Evolutionary conservation across 2,113 vertebrate species (phyloP).

Genomic region (Tachycineta bicolor): DNA sequence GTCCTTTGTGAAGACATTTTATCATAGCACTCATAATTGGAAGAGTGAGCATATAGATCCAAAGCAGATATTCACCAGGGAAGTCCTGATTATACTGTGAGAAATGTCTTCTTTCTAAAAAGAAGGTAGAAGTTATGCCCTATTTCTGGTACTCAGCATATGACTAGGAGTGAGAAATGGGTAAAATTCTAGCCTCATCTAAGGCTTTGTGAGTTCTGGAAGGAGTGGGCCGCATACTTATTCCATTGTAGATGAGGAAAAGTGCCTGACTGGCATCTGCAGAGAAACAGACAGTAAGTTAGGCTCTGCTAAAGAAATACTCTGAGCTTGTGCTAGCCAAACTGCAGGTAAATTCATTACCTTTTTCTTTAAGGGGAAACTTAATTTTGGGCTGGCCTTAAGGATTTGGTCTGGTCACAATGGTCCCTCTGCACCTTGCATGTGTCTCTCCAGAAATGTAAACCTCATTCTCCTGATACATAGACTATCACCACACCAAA

Average conservation of each 20-base stretch:
- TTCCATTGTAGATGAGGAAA: neutral
- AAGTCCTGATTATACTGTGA: neutral
- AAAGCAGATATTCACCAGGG: neutral
- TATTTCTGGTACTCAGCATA: neutral
- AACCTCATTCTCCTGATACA: neutral
- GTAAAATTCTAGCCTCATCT: neutral
- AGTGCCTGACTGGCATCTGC: neutral
- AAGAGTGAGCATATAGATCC: neutral
- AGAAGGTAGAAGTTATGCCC: neutral
- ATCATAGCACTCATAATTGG: neutral
- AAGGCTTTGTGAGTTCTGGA: neutral
- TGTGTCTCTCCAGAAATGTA: neutral
- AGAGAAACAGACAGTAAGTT: neutral
- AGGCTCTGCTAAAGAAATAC: neutral
- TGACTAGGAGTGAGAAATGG: neutral
- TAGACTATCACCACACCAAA: neutral
- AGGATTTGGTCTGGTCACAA: neutral
- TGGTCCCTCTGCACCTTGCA: neutral
- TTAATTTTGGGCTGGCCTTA: neutral
- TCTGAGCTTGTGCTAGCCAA: neutral
- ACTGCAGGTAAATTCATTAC: neutral
- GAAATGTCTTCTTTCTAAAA: neutral
- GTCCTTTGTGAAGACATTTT: conserved; percentile 16
- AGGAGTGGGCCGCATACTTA: neutral
- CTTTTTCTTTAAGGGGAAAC: neutral